A percentile compares a stretch with the other conserved stretches of the same genome.
These are phyloP conservation scores for Alcis repandata DNA, from an alignment of 2,888 invertebrate genomes.

Conservation along the genomic window DNA sequence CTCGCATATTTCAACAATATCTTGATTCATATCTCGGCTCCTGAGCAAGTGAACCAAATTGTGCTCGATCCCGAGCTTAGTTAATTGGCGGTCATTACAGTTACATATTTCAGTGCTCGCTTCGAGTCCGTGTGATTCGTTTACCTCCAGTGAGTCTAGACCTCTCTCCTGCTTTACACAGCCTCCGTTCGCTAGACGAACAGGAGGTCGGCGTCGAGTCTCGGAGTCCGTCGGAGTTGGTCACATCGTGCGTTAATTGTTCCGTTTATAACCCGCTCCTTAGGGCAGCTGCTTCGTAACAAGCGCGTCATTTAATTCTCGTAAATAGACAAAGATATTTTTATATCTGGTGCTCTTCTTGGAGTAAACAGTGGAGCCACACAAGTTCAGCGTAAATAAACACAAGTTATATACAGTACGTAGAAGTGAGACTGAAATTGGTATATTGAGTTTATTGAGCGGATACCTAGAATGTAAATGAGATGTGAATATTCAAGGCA, in stretches of 20 bases:
- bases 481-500: conserved; percentile 35
- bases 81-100: conserved; percentile 83
- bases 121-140: conserved; percentile 69
- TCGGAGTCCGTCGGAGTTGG: conserved; percentile 61
- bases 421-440: conserved; percentile 29
- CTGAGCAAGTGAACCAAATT: conserved; percentile 67
- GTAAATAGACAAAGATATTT: conserved; percentile 86
- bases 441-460: conserved; percentile 28
- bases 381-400: conserved; percentile 81
- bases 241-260: conserved; percentile 75
- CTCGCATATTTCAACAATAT: conserved; percentile 46
- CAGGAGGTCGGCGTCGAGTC: conserved; percentile 40
- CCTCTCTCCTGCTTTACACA: conserved; percentile 52
- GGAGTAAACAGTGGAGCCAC: conserved; percentile 75
- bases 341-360: conserved; percentile 79
- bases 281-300: conserved; percentile 83
- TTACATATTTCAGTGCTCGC: conserved; percentile 77
- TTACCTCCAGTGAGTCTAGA: conserved; percentile 61
- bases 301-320: conserved; percentile 82
- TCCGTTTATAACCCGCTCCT: conserved; percentile 81
- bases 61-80: conserved; percentile 76
- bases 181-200: conserved; percentile 41
- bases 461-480: conserved; percentile 41
- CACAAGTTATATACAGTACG: conserved; percentile 55
- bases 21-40: conserved; percentile 57